These are phyloP conservation scores for Telmatochromis sp. DNA, from an alignment of 2,113 vertebrate species.

Conservation along the genomic window DNA sequence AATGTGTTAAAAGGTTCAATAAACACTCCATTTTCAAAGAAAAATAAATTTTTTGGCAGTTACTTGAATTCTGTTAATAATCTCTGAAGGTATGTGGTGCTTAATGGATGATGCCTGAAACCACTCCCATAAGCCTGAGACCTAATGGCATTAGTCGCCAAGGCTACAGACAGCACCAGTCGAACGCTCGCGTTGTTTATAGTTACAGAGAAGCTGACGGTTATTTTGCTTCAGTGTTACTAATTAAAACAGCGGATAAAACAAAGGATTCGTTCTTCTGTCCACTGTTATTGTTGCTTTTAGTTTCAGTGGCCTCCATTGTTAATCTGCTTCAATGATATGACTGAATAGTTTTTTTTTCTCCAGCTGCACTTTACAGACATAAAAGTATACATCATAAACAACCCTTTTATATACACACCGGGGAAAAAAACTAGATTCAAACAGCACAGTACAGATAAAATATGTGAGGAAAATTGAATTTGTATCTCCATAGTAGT, in stretches of 20 bases:
- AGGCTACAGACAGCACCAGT: constrained; percentile 1
- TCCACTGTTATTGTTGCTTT: background rate
- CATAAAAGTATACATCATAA: background rate
- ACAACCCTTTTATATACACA: background rate
- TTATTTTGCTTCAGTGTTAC: background rate
- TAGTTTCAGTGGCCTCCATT: background rate
- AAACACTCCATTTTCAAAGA: background rate
- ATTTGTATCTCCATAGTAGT: background rate
- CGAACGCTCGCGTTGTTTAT: constrained; percentile 11
- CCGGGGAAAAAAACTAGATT: background rate
- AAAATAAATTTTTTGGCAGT: background rate
- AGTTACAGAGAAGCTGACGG: background rate
- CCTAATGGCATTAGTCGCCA: constrained; percentile 47
- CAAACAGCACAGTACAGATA: background rate
- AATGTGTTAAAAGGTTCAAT: background rate
- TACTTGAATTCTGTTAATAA: constrained; percentile 45
- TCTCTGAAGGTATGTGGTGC: constrained; percentile 53
- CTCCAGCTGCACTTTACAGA: background rate
- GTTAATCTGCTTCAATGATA: background rate
- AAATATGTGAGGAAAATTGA: background rate
- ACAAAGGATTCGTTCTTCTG: background rate
- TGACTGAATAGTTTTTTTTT: background rate
- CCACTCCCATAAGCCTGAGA: constrained; percentile 21
- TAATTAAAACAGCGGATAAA: background rate
- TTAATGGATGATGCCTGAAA: constrained; percentile 20